These are phyloP conservation scores for Habropoda laboriosa DNA, from an alignment of 1,140 invertebrate genomes.

Conservation along the genomic window DNA sequence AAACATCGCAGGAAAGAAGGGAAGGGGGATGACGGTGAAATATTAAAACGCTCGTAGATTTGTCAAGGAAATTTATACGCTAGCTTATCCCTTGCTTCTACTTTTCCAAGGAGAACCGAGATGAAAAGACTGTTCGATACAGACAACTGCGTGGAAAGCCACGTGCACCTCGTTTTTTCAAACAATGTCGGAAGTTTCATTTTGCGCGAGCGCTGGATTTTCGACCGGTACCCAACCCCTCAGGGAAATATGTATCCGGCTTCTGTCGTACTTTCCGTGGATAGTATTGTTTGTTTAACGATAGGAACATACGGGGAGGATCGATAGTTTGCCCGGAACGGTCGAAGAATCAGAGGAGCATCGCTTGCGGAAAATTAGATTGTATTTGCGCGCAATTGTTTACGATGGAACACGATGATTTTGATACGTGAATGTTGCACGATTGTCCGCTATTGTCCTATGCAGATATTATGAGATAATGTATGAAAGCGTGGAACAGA, in stretches of 20 bases:
- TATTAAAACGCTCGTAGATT: constrained; percentile 18
- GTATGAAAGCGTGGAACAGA: no score
- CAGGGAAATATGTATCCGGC: constrained; percentile 36
- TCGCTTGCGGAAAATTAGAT: background rate
- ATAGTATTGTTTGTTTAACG: constrained; percentile 41
- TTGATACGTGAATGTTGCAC: background rate
- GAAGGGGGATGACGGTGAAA: background rate
- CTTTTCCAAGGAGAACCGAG: background rate
- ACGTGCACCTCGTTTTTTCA: background rate
- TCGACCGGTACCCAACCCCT: constrained; percentile 11
- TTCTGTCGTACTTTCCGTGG: background rate
- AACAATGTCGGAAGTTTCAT: constrained; percentile 13
- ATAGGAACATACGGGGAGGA: background rate
- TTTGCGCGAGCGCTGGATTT: constrained; percentile 2
- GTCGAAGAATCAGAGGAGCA: background rate
- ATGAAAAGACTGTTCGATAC: constrained; percentile 2
- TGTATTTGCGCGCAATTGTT: background rate
- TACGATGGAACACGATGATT: background rate
- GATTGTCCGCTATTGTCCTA: background rate
- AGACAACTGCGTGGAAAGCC: background rate
- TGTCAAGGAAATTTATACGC: constrained; percentile 35
- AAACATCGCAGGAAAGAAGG: background rate
- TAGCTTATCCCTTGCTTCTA: no score
- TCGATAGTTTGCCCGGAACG: background rate
- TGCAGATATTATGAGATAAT: background rate